Base-by-base conservation (phyloP, 2,113 vertebrate genomes). In the Scatophagus argus region DNA sequence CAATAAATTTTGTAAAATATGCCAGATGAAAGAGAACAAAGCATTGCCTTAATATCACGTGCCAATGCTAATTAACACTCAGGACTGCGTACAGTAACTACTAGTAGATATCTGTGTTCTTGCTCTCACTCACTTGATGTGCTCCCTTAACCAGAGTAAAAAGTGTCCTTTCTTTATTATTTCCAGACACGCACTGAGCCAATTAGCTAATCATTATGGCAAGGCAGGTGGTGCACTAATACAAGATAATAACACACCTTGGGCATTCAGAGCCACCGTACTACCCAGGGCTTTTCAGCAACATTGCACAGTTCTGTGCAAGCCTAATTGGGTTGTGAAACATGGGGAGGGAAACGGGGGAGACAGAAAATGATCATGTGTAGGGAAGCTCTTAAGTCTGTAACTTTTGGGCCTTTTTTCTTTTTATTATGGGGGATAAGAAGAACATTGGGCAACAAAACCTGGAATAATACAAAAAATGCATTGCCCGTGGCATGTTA, bases 171-270 rank as follows among this genome's bases (percentile, higher is more conserved):
- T 83, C 76, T 90, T 92, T 91, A 93, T 92, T 91, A 93, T 93
- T 93, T 92, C 92, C 75, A 79, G 91, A 87, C 93, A 94, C 84
- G 90, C 87, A 69, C 87, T 27, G 82, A 86, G 89, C 92, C 94
- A 93, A 94, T 94, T 95, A 94, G 90, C 87, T 89, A 87, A 94
- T 94, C 92, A 89, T 95, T 94, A 95, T 88, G 83, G 88, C 90
- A 59, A 94, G 91, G 91, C 93, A 95, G 94, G 94, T 94, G 92
- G 91, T 89, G 78, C 89, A 80, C 87, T 95, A 94, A 94, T 94
- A 92, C 87, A 77, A 89, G 90, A 93, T 94, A 94, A 95, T 95
- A 93, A 91, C 87, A 91, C 84, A 93, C 91, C 94, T 90, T 93
- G 92, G 93, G 93, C 93, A 91, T 91, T 91, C 63, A 29, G 82